Evolutionary conservation across 2,113 vertebrate species (phyloP).

Genomic region (Pelobates fuscus): DNA sequence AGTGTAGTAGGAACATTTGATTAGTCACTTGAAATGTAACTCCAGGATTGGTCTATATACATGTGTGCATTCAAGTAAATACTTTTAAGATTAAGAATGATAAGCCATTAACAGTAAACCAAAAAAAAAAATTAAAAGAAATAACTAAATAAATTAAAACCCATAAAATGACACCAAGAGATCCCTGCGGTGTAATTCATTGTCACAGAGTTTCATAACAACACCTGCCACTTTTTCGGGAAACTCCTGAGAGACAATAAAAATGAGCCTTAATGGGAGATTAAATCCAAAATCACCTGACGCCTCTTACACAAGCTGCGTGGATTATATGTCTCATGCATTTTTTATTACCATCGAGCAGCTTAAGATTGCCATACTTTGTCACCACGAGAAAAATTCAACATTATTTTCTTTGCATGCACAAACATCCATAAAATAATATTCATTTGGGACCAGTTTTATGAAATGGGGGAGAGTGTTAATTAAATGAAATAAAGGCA

Average conservation of each 20-base stretch:
- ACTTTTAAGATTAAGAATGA: too few species aligned
- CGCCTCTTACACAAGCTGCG: constrained; percentile 62
- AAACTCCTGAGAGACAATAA: constrained; percentile 53
- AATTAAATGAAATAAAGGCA: constrained; percentile 57
- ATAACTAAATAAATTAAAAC: neutral
- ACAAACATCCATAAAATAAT: constrained; percentile 59
- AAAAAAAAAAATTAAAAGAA: too few species aligned
- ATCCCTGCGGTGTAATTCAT: constrained; percentile 28
- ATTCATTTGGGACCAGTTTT: constrained; percentile 55
- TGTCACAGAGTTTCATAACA: constrained; percentile 16
- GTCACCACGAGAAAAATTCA: constrained; percentile 55
- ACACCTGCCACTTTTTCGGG: constrained; percentile 36
- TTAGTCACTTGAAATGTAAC: too few species aligned
- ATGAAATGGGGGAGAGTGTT: neutral
- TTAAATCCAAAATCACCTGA: constrained; percentile 60
- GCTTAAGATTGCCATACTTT: constrained; percentile 70
- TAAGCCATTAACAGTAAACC: too few species aligned
- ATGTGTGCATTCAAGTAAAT: too few species aligned
- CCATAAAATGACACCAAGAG: neutral
- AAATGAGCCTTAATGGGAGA: constrained; percentile 67
- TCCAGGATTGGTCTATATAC: too few species aligned
- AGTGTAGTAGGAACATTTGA: too few species aligned
- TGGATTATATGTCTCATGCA: constrained; percentile 68
- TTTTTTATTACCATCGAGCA: constrained; percentile 72
- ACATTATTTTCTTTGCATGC: constrained; percentile 50